These are phyloP conservation scores for Ooceraea biroi DNA, from an alignment of 1,140 invertebrate genomes.

Conservation along the genomic window DNA sequence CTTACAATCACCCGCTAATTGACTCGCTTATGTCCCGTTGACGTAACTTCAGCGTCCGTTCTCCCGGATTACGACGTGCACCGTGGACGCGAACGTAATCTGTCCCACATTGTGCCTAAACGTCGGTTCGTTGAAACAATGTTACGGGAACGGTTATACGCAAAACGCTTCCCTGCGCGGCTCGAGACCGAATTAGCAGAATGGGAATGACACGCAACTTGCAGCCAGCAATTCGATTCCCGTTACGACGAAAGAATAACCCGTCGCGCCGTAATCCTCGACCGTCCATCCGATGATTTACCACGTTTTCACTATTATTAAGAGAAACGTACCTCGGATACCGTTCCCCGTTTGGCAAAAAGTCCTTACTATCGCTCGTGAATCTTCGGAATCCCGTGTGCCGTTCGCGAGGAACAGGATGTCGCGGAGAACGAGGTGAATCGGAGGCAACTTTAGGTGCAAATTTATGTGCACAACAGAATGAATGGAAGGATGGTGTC, in stretches of 20 bases:
- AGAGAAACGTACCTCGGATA: conserved; percentile 58
- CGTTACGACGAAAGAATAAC: conserved; percentile 71
- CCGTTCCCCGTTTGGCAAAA: conserved; percentile 60
- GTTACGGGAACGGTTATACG: not conserved
- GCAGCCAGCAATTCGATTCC: conserved; percentile 71
- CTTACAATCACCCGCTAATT: conserved; percentile 40
- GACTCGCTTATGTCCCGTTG: conserved; percentile 47
- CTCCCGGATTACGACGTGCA: conserved; percentile 33
- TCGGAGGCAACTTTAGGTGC: no score
- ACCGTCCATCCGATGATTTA: conserved; percentile 52
- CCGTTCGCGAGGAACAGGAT: not conserved
- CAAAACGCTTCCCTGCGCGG: conserved; percentile 39
- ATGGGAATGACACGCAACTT: conserved; percentile 73
- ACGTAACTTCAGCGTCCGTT: conserved; percentile 49
- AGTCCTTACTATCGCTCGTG: conserved; percentile 31
- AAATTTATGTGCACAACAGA: not conserved
- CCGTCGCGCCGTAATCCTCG: conserved; percentile 57
- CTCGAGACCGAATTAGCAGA: conserved; percentile 67
- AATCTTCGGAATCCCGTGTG: conserved; percentile 1
- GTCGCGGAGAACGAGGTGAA: no score
- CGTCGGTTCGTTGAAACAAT: conserved; percentile 37
- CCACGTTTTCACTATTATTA: conserved; percentile 70
- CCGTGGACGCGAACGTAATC: conserved; percentile 34
- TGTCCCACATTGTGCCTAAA: conserved; percentile 50
- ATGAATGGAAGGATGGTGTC: conserved; percentile 14